Conservation (phyloP, 2,888 invertebrate species). For the Sympetrum striolatum region DNA sequence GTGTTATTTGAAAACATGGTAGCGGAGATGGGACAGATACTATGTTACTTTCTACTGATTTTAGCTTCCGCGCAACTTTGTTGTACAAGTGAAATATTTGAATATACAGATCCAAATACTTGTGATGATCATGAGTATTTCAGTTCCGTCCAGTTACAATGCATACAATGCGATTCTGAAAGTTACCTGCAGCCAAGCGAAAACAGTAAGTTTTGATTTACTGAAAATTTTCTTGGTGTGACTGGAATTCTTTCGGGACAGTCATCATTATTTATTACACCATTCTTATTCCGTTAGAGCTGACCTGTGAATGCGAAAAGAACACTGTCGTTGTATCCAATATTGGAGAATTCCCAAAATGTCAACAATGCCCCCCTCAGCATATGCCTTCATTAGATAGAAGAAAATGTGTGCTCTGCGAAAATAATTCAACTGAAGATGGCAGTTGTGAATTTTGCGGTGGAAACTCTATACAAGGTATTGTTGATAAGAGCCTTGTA, state of each 20-base stretch:
- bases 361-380: constrained; percentile 55
- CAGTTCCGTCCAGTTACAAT: constrained; percentile 61
- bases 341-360: constrained; percentile 50
- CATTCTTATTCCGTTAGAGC: constrained; percentile 55
- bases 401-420: constrained; percentile 56
- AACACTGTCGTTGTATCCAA: constrained; percentile 55
- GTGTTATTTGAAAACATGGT: constrained; percentile 17
- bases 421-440: constrained; percentile 48
- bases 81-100: constrained; percentile 49
- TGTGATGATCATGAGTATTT: constrained; percentile 63
- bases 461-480: constrained; percentile 56
- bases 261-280: background rate
- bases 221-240: background rate
- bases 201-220: constrained; percentile 56
- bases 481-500: constrained; percentile 44
- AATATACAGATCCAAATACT: constrained; percentile 53
- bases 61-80: background rate
- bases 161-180: constrained; percentile 59
- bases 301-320: constrained; percentile 61
- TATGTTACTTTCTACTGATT: background rate
- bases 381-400: constrained; percentile 56
- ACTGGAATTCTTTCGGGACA: background rate
- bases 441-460: constrained; percentile 53
- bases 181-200: constrained; percentile 57
- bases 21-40: background rate